Evolutionary conservation across 2,888 invertebrate species (phyloP).

Genomic region (Ormyrus rosae): DNA sequence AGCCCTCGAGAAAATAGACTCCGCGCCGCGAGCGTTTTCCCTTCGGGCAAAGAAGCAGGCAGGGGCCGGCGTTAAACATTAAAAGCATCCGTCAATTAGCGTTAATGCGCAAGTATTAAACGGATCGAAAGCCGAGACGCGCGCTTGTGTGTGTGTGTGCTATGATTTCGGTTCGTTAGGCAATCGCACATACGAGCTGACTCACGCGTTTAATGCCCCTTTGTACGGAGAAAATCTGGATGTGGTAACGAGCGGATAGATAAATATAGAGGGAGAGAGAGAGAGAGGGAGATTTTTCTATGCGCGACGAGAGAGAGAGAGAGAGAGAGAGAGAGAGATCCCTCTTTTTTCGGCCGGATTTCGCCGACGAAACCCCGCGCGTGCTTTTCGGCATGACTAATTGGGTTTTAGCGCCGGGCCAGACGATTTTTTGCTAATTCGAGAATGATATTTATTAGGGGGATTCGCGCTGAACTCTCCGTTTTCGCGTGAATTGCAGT

Average conservation of each 20-base stretch:
- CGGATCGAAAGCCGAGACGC: slow-evolving; percentile 53
- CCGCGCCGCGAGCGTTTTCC: too few species aligned
- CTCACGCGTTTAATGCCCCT: slow-evolving; percentile 23
- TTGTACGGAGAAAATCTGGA: too few species aligned
- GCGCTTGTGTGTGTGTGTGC: slow-evolving; percentile 56
- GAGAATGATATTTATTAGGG: slow-evolving; percentile 3
- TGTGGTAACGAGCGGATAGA: too few species aligned
- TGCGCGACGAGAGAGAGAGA: neutral
- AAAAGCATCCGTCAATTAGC: slow-evolving; percentile 71
- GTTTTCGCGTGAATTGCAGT: neutral
- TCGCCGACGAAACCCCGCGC: neutral
- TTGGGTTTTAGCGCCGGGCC: neutral
- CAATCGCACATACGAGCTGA: slow-evolving; percentile 53
- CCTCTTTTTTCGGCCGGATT: slow-evolving; percentile 8
- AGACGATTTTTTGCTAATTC: neutral
- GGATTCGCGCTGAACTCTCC: neutral
- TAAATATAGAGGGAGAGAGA: neutral
- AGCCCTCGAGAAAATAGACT: too few species aligned
- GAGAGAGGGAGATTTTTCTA: neutral
- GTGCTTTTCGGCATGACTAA: slow-evolving; percentile 12
- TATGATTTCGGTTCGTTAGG: slow-evolving; percentile 71
- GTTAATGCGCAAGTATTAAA: slow-evolving; percentile 66
- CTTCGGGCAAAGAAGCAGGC: slow-evolving; percentile 15
- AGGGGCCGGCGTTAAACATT: slow-evolving; percentile 67
- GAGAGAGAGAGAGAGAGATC: too few species aligned